Conservation (phyloP, 2,888 invertebrate genomes). For the Nemotelus nigrinus region DNA sequence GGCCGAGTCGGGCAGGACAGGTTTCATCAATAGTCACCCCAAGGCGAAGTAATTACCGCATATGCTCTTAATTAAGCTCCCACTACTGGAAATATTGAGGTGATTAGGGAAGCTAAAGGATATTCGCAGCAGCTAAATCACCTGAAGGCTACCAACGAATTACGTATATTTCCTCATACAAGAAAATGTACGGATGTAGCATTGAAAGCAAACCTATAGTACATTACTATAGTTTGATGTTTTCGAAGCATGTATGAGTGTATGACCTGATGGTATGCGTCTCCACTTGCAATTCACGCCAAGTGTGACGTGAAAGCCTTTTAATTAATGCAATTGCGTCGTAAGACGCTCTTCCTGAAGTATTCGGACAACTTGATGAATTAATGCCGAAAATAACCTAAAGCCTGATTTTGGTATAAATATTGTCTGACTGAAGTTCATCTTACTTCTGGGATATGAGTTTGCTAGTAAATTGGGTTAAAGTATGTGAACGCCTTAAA, state of each 20-base stretch:
- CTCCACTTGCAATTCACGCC: neutral
- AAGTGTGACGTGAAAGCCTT: neutral
- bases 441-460: too few species aligned
- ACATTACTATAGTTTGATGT: neutral
- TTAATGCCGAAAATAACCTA: too few species aligned
- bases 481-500: too few species aligned
- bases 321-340: neutral
- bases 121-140: neutral
- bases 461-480: too few species aligned
- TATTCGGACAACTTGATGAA: too few species aligned
- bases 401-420: too few species aligned
- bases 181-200: neutral
- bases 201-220: neutral
- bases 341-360: too few species aligned
- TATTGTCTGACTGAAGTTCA: too few species aligned
- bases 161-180: neutral
- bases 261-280: neutral
- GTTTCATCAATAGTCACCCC: conserved; percentile 19
- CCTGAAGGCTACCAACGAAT: neutral
- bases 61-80: conserved; percentile 20
- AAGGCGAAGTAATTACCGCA: conserved; percentile 3
- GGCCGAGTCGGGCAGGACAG: neutral
- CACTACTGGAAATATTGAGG: neutral
- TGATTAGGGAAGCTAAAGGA: conserved; percentile 19
- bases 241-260: neutral